These are phyloP conservation scores for Archivesica marissinica DNA, from an alignment of 1,140 invertebrate species.

Conservation along the genomic window DNA sequence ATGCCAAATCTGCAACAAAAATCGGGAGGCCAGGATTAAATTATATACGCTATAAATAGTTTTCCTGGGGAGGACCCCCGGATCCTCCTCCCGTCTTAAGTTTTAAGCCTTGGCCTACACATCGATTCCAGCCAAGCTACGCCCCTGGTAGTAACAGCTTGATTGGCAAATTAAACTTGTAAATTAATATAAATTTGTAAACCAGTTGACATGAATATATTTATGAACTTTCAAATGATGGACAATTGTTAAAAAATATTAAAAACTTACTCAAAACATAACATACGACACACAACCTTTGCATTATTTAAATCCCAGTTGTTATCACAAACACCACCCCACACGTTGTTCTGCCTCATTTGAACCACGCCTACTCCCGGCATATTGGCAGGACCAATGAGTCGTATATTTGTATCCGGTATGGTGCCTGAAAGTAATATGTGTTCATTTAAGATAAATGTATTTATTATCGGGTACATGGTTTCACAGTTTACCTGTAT, in stretches of 20 bases:
- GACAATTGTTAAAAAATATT: background rate
- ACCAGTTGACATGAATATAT: too few relatives aligned
- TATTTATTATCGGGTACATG: background rate
- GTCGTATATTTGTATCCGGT: slow-evolving; percentile 54
- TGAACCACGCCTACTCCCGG: slow-evolving; percentile 73
- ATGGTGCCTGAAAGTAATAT: slow-evolving; percentile 17
- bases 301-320: slow-evolving; percentile 89
- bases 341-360: slow-evolving; percentile 84
- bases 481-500: background rate
- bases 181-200: too few relatives aligned
- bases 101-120: too few relatives aligned
- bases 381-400: slow-evolving; percentile 44
- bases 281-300: slow-evolving; percentile 91
- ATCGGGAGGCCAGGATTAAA: too few relatives aligned
- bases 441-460: background rate
- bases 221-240: too few relatives aligned
- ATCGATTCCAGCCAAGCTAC: too few relatives aligned
- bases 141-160: too few relatives aligned
- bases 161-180: too few relatives aligned
- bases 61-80: too few relatives aligned
- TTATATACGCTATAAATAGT: too few relatives aligned
- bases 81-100: too few relatives aligned
- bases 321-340: slow-evolving; percentile 92
- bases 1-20: too few relatives aligned
- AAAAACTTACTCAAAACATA: slow-evolving; percentile 86